Percentiles rank a stretch among this genome's conserved stretches.
These are phyloP conservation scores for Bilobella aurantiaca DNA, from an alignment of 1,140 invertebrate species.

Conservation along the genomic window DNA sequence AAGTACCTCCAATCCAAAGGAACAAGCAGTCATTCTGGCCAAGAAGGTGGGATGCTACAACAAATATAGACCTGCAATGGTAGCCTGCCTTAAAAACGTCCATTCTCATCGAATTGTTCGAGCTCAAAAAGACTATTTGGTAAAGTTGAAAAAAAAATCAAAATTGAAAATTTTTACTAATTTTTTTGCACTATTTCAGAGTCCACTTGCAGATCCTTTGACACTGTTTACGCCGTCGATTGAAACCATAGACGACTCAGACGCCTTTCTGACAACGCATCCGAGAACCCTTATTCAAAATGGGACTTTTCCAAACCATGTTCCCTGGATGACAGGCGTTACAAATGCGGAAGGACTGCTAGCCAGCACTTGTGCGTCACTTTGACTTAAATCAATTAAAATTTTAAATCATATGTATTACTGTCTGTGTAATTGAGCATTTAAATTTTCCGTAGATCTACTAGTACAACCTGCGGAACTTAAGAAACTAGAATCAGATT, in stretches of 20 bases:
- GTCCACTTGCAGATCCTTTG: not conserved
- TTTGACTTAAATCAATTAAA: not conserved
- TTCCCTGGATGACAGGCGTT: conserved; percentile 52
- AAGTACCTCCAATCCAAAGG: conserved; percentile 47
- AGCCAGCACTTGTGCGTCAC: not conserved
- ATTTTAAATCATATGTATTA: not conserved
- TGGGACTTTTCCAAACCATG: conserved; percentile 41
- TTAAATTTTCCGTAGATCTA: too few relatives aligned
- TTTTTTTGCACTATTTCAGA: not conserved
- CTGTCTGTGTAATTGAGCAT: not conserved
- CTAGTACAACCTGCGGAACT: not conserved
- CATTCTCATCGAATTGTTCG: not conserved
- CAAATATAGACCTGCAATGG: conserved; percentile 46
- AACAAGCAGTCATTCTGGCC: conserved; percentile 50
- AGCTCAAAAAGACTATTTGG: conserved; percentile 10
- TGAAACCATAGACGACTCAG: conserved; percentile 43
- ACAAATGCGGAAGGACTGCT: conserved; percentile 37
- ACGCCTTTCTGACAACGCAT: conserved; percentile 40
- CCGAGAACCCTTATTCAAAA: conserved; percentile 36
- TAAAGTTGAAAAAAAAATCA: not conserved
- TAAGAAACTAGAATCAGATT: not conserved
- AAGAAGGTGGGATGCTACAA: conserved; percentile 48
- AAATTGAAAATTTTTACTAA: not conserved
- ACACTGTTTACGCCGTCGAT: conserved; percentile 9
- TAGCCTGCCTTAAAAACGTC: conserved; percentile 37